These are phyloP conservation scores for Denticeps clupeoides DNA, from an alignment of 2,797 vertebrate genomes.

Conservation along the genomic window DNA sequence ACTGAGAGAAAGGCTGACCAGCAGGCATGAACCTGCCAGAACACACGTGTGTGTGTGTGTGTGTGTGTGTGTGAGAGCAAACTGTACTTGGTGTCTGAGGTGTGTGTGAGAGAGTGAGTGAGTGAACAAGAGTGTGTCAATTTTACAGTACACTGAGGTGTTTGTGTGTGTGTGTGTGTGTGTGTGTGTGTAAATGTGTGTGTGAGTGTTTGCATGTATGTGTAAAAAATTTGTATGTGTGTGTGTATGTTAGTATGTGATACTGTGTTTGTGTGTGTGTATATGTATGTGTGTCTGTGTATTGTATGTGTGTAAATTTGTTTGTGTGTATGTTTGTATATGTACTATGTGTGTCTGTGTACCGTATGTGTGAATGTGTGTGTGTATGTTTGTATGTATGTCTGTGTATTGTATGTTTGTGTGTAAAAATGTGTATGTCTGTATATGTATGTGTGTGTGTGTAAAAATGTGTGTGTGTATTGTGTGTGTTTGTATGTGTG, in stretches of 20 bases:
- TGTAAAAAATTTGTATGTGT: conserved; percentile 30
- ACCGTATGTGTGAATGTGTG: background rate
- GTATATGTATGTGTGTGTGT: conserved; percentile 8
- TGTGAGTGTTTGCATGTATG: conserved; percentile 15
- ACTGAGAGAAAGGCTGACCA: conserved; percentile 44
- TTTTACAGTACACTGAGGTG: too few relatives aligned
- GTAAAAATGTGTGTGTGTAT: background rate
- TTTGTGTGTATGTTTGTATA: background rate
- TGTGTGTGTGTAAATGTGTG: background rate
- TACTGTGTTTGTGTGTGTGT: conserved; percentile 13
- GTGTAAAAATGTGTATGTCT: conserved; percentile 12
- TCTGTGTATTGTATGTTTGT: conserved; percentile 9
- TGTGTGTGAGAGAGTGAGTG: conserved; percentile 17
- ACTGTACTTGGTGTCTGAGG: too few relatives aligned
- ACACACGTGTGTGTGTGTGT: conserved; percentile 3
- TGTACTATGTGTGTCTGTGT: conserved; percentile 1
- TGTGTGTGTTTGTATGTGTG: conserved; percentile 8
- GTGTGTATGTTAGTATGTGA: background rate
- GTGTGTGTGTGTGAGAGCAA: conserved; percentile 16
- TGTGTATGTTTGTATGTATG: conserved; percentile 5
- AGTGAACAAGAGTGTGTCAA: conserved; percentile 1
- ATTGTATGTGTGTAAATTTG: background rate
- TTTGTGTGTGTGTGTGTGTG: conserved; percentile 8
- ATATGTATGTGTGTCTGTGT: background rate
- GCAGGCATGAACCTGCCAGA: conserved; percentile 3